Percentiles rank a stretch among this genome's conserved stretches.
These are phyloP conservation scores for Patiria miniata DNA, from an alignment of 35 echinoderm and acorn worm species.

Conservation along the genomic window DNA sequence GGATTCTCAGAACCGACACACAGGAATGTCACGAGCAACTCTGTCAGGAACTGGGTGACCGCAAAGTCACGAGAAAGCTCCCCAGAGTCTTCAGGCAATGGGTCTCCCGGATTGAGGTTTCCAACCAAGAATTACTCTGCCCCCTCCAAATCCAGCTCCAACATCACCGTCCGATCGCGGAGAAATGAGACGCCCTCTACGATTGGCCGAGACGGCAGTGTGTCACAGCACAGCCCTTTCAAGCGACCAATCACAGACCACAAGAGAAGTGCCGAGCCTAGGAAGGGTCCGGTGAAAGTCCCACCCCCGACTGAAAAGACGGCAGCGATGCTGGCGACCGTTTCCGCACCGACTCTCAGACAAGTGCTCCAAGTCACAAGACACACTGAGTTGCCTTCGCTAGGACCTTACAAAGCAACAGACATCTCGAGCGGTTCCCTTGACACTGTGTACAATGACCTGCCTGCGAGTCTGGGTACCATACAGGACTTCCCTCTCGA, in stretches of 20 bases:
- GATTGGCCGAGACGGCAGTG: neutral
- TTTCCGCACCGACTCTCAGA: neutral
- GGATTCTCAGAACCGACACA: neutral
- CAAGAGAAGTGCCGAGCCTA: neutral
- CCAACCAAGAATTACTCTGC: neutral
- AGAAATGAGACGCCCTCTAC: neutral
- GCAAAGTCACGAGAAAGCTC: slow-evolving; percentile 5
- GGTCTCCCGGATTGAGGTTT: neutral
- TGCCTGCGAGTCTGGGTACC: slow-evolving; percentile 1
- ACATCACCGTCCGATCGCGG: neutral
- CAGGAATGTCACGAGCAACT: neutral
- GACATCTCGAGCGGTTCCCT: slow-evolving; percentile 16
- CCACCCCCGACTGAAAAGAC: neutral
- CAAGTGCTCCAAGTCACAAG: neutral
- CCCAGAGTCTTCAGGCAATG: neutral
- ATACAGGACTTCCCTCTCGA: neutral
- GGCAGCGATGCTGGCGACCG: too few species aligned
- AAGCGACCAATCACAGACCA: neutral
- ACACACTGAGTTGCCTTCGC: neutral
- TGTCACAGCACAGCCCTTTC: neutral
- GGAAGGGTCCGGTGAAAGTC: neutral
- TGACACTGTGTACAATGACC: slow-evolving; percentile 31
- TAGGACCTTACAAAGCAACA: slow-evolving; percentile 10
- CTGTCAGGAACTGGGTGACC: neutral
- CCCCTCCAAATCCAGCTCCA: neutral